These are phyloP conservation scores for Callimorpha dominula DNA, from an alignment of 2,888 invertebrate species.

Conservation along the genomic window DNA sequence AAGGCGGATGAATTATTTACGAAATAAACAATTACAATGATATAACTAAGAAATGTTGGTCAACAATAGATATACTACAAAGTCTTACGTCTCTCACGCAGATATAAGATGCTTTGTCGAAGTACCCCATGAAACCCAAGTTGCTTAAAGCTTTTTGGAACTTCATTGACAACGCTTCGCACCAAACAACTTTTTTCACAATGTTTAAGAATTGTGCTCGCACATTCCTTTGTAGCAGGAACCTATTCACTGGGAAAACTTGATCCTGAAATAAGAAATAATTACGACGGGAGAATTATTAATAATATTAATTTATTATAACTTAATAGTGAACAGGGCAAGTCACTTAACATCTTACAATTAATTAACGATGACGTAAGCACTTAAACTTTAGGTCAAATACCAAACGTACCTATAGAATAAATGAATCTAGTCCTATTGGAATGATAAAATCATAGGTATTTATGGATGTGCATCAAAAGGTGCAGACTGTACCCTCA, in stretches of 20 bases:
- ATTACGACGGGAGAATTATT: too few relatives aligned
- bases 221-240: constrained; percentile 70
- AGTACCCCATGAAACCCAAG: constrained; percentile 63
- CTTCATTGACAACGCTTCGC: constrained; percentile 69
- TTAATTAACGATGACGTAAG: not conserved
- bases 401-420: too few relatives aligned
- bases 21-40: too few relatives aligned
- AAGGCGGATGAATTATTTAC: too few relatives aligned
- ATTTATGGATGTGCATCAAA: too few relatives aligned
- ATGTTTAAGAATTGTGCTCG: constrained; percentile 72
- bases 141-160: constrained; percentile 66
- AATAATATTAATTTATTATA: not conserved
- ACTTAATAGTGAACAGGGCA: not conserved
- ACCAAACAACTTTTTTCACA: constrained; percentile 70
- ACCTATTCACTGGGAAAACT: constrained; percentile 67
- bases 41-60: too few relatives aligned
- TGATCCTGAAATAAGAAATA: constrained; percentile 63
- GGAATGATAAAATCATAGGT: too few relatives aligned
- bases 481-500: too few relatives aligned
- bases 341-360: not conserved
- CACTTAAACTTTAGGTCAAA: too few relatives aligned
- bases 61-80: not conserved
- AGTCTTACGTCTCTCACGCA: constrained; percentile 74
- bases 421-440: too few relatives aligned
- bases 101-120: constrained; percentile 54